These are phyloP conservation scores for Pyrocephalus nanus DNA, from an alignment of 2,797 vertebrate genomes.

Conservation along the genomic window DNA sequence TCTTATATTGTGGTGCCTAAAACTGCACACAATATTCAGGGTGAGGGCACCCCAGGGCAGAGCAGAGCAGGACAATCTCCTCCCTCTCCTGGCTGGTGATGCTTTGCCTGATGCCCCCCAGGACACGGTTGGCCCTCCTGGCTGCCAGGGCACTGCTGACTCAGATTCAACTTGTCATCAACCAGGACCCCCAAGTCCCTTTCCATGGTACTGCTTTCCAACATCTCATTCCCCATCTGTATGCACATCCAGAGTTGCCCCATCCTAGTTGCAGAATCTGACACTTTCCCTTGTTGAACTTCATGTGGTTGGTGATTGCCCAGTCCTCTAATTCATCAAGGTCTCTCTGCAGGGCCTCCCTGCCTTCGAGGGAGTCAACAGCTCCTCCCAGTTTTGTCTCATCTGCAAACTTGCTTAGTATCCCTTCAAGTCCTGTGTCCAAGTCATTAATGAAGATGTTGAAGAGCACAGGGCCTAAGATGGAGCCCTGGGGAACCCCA, in stretches of 20 bases:
- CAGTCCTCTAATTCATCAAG: background rate
- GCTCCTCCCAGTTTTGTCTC: background rate
- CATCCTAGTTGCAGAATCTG: background rate
- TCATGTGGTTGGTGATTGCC: background rate
- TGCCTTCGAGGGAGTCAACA: background rate
- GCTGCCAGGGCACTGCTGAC: background rate
- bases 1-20: background rate
- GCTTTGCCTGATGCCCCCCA: background rate
- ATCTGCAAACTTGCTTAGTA: background rate
- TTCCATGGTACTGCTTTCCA: background rate
- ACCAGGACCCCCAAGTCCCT: background rate
- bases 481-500: background rate
- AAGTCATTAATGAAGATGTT: background rate
- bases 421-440: background rate
- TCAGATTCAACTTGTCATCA: background rate
- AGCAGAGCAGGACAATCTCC: background rate
- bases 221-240: background rate
- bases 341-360: background rate
- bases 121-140: background rate
- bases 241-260: background rate
- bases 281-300: background rate
- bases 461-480: background rate
- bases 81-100: fast-evolving
- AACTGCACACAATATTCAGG: background rate
- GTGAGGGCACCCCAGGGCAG: background rate